Percentiles rank a stretch among this genome's conserved stretches.
Evolutionary conservation across 2,113 vertebrate species (phyloP).

Genomic region (Istiophorus platypterus): DNA sequence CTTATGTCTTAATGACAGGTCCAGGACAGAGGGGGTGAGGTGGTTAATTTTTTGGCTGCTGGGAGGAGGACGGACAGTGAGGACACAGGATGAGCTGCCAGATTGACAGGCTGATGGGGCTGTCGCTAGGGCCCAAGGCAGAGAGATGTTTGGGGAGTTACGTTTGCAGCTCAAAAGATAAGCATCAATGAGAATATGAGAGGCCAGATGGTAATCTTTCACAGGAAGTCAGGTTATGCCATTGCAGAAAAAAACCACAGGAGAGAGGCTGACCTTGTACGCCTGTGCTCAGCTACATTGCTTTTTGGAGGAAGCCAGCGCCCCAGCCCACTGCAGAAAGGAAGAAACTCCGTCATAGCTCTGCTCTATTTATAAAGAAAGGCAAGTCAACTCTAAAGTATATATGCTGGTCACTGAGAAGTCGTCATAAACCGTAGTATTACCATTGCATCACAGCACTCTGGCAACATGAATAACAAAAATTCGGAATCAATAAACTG

Average conservation of each 20-base stretch:
- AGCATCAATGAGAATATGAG: slow-evolving; percentile 83
- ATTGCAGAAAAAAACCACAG: slow-evolving; percentile 83
- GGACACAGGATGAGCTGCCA: slow-evolving; percentile 67
- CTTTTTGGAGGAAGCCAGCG: slow-evolving; percentile 47
- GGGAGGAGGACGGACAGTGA: slow-evolving; percentile 20
- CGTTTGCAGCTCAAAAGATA: slow-evolving; percentile 77
- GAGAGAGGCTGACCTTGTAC: slow-evolving; percentile 83
- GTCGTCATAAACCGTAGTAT: background rate
- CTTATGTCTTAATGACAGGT: slow-evolving; percentile 78
- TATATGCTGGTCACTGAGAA: background rate
- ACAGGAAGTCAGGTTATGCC: slow-evolving; percentile 84
- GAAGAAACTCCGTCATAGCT: slow-evolving; percentile 26
- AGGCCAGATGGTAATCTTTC: slow-evolving; percentile 82
- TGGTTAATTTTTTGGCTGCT: slow-evolving; percentile 56
- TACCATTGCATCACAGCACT: background rate
- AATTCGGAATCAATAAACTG: too few species aligned
- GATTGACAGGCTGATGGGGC: slow-evolving; percentile 74
- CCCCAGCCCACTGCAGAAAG: slow-evolving; percentile 46
- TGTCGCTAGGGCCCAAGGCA: slow-evolving; percentile 70
- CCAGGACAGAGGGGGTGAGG: slow-evolving; percentile 56
- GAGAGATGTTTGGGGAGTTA: slow-evolving; percentile 69
- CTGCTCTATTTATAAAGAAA: slow-evolving; percentile 7
- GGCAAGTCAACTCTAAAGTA: background rate
- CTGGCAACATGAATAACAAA: too few species aligned
- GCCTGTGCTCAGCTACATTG: slow-evolving; percentile 52